Conservation (phyloP, 2,797 vertebrate species). For the Lepus townsendii region DNA sequence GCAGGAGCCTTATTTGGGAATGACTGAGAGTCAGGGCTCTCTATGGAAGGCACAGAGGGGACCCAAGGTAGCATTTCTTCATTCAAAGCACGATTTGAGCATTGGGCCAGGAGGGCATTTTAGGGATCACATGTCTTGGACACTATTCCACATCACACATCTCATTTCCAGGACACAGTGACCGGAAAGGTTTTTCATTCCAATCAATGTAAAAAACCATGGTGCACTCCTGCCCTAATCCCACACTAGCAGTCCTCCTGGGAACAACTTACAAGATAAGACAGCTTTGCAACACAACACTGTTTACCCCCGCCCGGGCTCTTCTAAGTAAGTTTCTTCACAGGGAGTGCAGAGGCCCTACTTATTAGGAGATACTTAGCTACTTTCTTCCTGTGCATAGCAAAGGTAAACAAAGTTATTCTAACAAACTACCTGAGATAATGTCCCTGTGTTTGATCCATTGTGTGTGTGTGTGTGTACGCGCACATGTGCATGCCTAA, state of each 20-base stretch:
- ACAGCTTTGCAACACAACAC: neutral
- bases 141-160: conserved; percentile 75
- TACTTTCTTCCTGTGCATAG: neutral
- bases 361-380: neutral
- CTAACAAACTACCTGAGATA: neutral
- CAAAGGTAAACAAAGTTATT: conserved; percentile 47
- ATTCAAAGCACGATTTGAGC: conserved; percentile 50
- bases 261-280: conserved; percentile 12
- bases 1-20: neutral
- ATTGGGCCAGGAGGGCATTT: conserved; percentile 35
- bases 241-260: neutral
- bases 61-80: conserved; percentile 68
- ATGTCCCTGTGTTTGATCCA: neutral
- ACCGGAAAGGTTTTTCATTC: conserved; percentile 74
- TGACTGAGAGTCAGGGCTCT: conserved; percentile 52
- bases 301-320: neutral
- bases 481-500: neutral
- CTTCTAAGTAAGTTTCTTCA: neutral
- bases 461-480: neutral
- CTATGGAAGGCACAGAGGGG: conserved; percentile 41
- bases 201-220: neutral
- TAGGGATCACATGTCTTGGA: conserved; percentile 70
- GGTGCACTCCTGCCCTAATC: neutral
- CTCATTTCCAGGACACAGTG: conserved; percentile 79
- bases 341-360: neutral